A percentile compares a stretch with the other conserved stretches of the same genome.
Conservation (phyloP, 2,113 vertebrate species). For the Calonectris borealis region DNA sequence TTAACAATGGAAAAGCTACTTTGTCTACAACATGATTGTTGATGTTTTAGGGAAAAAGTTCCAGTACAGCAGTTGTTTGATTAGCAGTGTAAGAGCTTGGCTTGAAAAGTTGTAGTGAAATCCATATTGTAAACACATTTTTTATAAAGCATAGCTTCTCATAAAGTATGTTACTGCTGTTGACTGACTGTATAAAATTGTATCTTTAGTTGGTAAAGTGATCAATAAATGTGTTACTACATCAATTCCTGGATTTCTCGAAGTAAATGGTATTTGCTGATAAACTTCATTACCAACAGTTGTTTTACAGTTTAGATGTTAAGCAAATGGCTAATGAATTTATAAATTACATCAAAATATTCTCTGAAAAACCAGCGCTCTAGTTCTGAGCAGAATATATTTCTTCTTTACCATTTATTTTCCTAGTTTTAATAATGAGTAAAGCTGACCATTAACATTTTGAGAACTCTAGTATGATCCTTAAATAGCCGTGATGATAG, state of each 20-base stretch:
- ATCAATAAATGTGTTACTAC: conserved; percentile 75
- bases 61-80: conserved; percentile 32
- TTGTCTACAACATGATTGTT: conserved; percentile 33
- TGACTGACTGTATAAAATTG: conserved; percentile 58
- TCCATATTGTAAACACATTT: conserved; percentile 28
- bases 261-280: background rate
- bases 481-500: background rate
- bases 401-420: background rate
- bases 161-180: conserved; percentile 50
- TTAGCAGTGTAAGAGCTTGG: conserved; percentile 52
- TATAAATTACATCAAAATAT: background rate
- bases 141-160: conserved; percentile 48
- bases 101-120: conserved; percentile 44
- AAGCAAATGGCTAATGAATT: background rate
- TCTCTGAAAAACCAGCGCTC: background rate
- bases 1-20: conserved; percentile 25
- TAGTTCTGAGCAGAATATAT: background rate
- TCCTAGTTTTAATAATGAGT: background rate
- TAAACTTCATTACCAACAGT: background rate
- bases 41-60: conserved; percentile 15
- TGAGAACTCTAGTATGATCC: background rate
- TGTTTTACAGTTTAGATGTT: background rate
- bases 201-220: conserved; percentile 70
- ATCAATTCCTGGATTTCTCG: background rate
- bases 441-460: background rate